phyloP scores from a whole-genome alignment of 1,140 invertebrate genomes.

The Aphelenchoides fujianensis region DNA sequence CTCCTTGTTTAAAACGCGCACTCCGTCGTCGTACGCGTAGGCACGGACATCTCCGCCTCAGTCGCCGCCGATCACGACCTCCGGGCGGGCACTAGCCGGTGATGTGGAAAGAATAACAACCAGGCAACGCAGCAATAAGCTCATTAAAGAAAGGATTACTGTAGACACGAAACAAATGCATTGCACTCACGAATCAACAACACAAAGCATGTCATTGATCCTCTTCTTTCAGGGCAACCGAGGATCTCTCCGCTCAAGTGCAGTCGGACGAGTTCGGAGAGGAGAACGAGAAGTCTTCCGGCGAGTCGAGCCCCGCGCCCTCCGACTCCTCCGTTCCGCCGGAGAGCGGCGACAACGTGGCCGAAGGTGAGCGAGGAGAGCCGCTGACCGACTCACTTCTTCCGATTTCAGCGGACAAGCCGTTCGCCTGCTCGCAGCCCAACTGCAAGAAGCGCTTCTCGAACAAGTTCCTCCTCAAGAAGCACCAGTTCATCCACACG shows the following conservation, averaged over 20 bases:
- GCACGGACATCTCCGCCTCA: not conserved
- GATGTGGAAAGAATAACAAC: not conserved
- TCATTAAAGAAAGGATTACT: not conserved
- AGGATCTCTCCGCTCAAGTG: not conserved
- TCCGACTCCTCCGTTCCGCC: constrained; percentile 22
- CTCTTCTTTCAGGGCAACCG: not conserved
- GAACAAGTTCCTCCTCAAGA: constrained; percentile 61
- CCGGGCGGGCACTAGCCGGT: too few relatives aligned
- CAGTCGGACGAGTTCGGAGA: constrained; percentile 16
- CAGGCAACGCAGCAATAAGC: not conserved
- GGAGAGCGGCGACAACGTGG: too few relatives aligned
- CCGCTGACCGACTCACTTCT: too few relatives aligned
- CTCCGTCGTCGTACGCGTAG: not conserved
- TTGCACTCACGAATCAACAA: too few relatives aligned
- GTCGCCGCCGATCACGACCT: not conserved
- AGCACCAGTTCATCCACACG: constrained; percentile 61
- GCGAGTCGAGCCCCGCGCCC: constrained; percentile 27
- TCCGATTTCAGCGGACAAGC: constrained; percentile 48
- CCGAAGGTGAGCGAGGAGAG: too few relatives aligned
- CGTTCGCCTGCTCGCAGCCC: constrained; percentile 46
- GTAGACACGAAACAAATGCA: not conserved
- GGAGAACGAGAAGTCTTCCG: constrained; percentile 14
- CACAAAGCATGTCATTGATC: not conserved
- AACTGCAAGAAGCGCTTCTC: constrained; percentile 59
- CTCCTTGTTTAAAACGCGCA: not conserved